Base-by-base conservation (phyloP, 2,888 invertebrate genomes). In the Phlogophora meticulosa region DNA sequence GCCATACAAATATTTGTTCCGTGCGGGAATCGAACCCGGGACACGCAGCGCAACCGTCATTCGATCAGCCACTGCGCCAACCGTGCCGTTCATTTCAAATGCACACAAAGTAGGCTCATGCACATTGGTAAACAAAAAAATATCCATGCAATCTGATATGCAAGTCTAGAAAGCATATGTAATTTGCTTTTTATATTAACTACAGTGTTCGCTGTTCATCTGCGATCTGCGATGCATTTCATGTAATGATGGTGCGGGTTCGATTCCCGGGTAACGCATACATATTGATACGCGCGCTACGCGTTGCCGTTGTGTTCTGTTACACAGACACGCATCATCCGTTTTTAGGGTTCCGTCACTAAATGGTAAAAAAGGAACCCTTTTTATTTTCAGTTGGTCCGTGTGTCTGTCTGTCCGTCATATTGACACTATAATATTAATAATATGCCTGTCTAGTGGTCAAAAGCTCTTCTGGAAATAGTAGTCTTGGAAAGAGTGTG, bases 281-380 rank as follows among this genome's bases (percentile, higher is more conserved):
- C 76, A 87, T 87, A 87, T 85, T 84, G 76, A 86, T 84, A 71
- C 15, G 49, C 13, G 57, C 46, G 63, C 60, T 67, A 78, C 82
- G 88, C 86, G 73, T 81, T 84, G 57, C 52, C 77, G 85, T 77
- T 69, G 76, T 85, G 88, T 77, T 84, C 88, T 81, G 78, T 78
- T 88, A 83, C 59, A 65, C 57, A 46, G 65, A 56, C 69, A 66
- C 68, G 66, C 64, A 63, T 60, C 42, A 66, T 45, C 24, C 32
- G 15, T 34, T 40, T 68, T 60, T 28, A 28, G 28, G 28, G 28
- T 28, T 28, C n/a, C 4, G 28, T 28, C 5, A 5, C 5, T 28
- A 28, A 28, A 28, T 28, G 28, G 28, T 5, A 28, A 4, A 4
- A 4, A 28, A 2, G 28, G 28, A 28, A 28, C 28, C 28, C 28